Conservation (phyloP, 2,113 vertebrate genomes). For the Formicarius rufipectus region DNA sequence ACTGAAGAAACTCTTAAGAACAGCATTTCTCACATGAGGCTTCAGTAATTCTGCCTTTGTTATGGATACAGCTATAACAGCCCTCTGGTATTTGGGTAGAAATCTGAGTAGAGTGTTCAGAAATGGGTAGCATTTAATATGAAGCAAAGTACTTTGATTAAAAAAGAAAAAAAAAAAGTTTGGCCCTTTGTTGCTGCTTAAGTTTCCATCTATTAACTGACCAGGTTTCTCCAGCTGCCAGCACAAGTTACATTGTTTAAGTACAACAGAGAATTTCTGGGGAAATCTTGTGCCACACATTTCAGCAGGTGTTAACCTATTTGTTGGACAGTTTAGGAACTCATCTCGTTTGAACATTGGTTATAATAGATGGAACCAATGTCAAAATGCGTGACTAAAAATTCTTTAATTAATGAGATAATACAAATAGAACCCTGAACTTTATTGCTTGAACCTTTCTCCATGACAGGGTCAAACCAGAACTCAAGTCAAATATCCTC, state of each 20-base stretch:
- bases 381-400: not conserved
- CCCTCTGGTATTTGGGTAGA: conserved; percentile 22
- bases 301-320: not conserved
- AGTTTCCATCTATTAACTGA: conserved; percentile 27
- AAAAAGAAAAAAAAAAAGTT: conserved; percentile 4
- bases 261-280: not conserved
- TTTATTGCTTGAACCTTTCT: not conserved
- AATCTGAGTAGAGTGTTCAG: conserved; percentile 26
- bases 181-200: conserved; percentile 15
- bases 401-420: not conserved
- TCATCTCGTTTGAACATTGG: not conserved
- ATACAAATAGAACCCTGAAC: not conserved
- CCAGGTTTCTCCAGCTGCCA: conserved; percentile 53
- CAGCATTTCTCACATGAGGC: conserved; percentile 17
- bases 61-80: not conserved
- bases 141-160: conserved; percentile 20
- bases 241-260: not conserved
- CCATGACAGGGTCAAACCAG: not conserved
- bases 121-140: conserved; percentile 36
- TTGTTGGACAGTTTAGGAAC: not conserved
- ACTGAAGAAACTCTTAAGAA: not conserved
- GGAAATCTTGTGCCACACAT: not conserved
- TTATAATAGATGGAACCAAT: not conserved
- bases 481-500: conserved; percentile 6
- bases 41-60: conserved; percentile 46